Evolutionary conservation across 2,797 vertebrate species (phyloP).

Genomic region (Gadopsis marmoratus): DNA sequence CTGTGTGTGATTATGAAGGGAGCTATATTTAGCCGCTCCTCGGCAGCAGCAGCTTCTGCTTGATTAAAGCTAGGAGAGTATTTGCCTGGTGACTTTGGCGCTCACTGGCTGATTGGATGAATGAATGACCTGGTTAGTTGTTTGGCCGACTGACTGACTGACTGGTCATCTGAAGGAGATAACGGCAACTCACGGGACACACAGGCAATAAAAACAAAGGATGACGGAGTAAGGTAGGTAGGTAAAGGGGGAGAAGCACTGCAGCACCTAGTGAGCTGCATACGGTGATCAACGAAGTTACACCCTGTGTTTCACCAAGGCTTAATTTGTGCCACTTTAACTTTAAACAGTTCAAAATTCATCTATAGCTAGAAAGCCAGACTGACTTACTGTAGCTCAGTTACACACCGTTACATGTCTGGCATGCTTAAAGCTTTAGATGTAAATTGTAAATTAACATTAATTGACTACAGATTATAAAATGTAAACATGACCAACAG

Average conservation of each 20-base stretch:
- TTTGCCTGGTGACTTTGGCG: conserved; percentile 58
- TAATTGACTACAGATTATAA: not conserved
- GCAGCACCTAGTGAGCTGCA: not conserved
- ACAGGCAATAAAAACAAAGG: not conserved
- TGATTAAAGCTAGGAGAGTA: conserved; percentile 71
- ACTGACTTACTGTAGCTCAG: too few species aligned
- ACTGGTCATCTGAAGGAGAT: conserved; percentile 26
- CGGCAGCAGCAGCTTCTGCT: conserved; percentile 66
- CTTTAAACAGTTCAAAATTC: too few species aligned
- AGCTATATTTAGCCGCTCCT: conserved; percentile 68
- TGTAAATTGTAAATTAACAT: too few species aligned
- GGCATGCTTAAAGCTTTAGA: too few species aligned
- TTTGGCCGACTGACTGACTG: conserved; percentile 15
- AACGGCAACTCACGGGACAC: conserved; percentile 5
- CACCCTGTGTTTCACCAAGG: too few species aligned
- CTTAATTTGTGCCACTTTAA: too few species aligned
- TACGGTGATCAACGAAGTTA: too few species aligned
- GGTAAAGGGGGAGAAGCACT: too few species aligned
- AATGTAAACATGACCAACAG: not conserved
- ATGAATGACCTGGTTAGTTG: conserved; percentile 31
- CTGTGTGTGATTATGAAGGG: conserved; percentile 61
- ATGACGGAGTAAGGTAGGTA: too few species aligned
- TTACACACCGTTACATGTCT: too few species aligned
- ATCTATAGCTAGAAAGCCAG: too few species aligned
- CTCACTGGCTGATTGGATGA: conserved; percentile 36